Conservation (phyloP, 1,140 invertebrate genomes). For the Bacillus rossius region DNA sequence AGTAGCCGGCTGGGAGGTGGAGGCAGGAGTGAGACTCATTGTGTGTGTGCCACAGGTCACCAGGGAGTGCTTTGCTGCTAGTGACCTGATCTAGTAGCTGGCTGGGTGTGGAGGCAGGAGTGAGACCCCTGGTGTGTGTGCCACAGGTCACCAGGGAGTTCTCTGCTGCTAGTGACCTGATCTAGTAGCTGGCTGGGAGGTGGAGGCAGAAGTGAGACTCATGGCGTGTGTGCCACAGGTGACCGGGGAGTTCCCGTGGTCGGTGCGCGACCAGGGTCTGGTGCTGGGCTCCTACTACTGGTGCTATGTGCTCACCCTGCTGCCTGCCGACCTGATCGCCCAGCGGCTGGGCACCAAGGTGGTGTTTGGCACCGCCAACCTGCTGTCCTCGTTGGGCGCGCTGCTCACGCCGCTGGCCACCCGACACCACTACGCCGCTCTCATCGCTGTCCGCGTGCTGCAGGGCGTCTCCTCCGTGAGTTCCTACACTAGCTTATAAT, state of each 20-base stretch:
- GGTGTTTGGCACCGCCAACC: constrained; percentile 1
- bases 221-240: constrained; percentile 1
- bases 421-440: background rate
- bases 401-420: constrained; percentile 19
- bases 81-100: no score
- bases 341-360: constrained; percentile 29
- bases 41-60: constrained; percentile 4
- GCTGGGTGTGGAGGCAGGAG: no score
- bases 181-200: no score
- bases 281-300: constrained; percentile 31
- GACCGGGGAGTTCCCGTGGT: constrained; percentile 25
- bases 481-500: no score
- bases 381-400: constrained; percentile 22
- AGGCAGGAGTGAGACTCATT: no score
- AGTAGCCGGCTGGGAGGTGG: no score
- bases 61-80: background rate
- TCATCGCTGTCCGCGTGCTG: constrained; percentile 20
- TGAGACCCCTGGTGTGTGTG: background rate
- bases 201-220: no score
- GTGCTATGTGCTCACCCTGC: constrained; percentile 26
- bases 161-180: no score
- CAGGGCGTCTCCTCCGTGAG: constrained; percentile 20
- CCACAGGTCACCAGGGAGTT: constrained; percentile 19
- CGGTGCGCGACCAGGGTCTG: constrained; percentile 26
- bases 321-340: constrained; percentile 37